These are phyloP conservation scores for Alethe castanea DNA, from an alignment of 2,113 vertebrate genomes.

Conservation along the genomic window DNA sequence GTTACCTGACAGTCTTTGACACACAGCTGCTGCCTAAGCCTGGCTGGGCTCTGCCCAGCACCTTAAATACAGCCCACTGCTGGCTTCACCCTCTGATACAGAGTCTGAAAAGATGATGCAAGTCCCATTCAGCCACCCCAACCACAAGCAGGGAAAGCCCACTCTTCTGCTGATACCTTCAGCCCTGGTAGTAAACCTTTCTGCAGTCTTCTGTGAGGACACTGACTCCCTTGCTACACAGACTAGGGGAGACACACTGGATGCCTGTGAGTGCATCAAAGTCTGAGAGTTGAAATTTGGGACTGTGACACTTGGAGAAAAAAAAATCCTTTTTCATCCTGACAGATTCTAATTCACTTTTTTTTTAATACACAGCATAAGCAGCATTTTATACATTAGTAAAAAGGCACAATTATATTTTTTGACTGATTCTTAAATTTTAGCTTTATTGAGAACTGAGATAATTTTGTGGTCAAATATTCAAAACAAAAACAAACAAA, in stretches of 20 bases:
- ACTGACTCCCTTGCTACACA: neutral
- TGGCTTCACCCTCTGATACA: neutral
- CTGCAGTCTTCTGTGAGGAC: neutral
- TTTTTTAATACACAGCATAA: neutral
- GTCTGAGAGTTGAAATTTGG: neutral
- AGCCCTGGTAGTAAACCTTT: neutral
- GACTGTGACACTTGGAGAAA: neutral
- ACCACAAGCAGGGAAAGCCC: neutral
- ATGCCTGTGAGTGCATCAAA: neutral
- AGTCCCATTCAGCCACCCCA: neutral
- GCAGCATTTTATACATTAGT: neutral
- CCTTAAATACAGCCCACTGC: fast-evolving
- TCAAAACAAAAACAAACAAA: neutral
- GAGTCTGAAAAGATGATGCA: neutral
- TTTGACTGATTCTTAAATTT: neutral
- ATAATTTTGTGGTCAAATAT: neutral
- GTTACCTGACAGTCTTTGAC: fast-evolving
- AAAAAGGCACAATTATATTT: neutral
- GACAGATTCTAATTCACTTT: neutral
- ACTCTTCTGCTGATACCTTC: neutral
- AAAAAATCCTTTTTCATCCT: neutral
- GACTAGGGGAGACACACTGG: neutral
- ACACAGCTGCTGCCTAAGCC: neutral
- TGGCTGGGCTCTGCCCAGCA: neutral
- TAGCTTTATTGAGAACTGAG: neutral